Conservation (phyloP, 1,140 invertebrate species). For the Hydropsyche tenuis region DNA sequence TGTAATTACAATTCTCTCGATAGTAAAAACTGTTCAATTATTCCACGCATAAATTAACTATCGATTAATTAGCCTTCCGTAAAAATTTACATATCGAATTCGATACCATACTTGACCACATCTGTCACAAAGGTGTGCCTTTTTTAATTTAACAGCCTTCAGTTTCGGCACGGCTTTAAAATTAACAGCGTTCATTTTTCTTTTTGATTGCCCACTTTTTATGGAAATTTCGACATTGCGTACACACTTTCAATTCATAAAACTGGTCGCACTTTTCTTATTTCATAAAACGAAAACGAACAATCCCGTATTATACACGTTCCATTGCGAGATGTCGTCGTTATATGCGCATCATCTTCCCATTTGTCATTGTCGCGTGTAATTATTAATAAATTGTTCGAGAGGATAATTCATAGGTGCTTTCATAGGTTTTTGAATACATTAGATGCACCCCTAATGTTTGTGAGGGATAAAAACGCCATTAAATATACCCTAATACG, state of each 20-base stretch:
- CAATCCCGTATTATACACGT: too few species aligned
- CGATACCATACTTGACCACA: background rate
- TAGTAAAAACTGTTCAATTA: too few species aligned
- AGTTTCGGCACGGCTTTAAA: conserved; percentile 32
- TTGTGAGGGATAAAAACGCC: background rate
- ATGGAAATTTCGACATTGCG: conserved; percentile 29
- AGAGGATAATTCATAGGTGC: background rate
- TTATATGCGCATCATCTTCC: background rate
- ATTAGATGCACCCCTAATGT: background rate
- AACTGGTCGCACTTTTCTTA: background rate
- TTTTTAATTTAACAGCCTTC: conserved; percentile 31
- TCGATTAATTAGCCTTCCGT: too few species aligned
- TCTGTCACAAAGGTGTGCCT: conserved; percentile 30
- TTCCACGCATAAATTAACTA: too few species aligned
- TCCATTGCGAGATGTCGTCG: too few species aligned
- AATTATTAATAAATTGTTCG: conserved; percentile 15
- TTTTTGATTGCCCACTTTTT: conserved; percentile 36
- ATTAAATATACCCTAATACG: background rate
- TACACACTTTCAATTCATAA: conserved; percentile 19
- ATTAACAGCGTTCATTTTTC: conserved; percentile 35
- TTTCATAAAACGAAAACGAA: too few species aligned
- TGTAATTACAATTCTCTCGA: too few species aligned
- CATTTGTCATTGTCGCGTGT: background rate
- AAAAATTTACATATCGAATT: too few species aligned
- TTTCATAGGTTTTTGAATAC: background rate